Conservation (phyloP, 2,888 invertebrate genomes). For the Germaria angustata region DNA sequence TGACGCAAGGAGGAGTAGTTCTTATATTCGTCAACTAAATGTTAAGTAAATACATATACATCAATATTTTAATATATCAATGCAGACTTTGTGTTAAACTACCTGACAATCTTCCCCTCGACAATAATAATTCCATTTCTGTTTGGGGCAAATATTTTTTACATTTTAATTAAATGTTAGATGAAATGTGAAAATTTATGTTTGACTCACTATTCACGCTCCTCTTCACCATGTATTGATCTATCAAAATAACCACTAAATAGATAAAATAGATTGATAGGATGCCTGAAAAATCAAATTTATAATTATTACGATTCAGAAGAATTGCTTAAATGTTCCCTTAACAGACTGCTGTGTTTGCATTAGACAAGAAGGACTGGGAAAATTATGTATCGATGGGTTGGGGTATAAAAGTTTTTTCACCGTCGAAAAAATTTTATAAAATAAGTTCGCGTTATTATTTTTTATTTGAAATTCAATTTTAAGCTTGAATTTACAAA, state of each 20-base stretch:
- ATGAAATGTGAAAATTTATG: background rate
- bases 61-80: background rate
- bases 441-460: no score
- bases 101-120: constrained; percentile 39
- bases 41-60: background rate
- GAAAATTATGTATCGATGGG: no score
- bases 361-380: no score
- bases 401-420: no score
- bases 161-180: background rate
- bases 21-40: constrained; percentile 30
- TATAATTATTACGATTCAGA: background rate
- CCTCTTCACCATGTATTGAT: constrained; percentile 69
- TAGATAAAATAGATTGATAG: constrained; percentile 69
- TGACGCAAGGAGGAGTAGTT: constrained; percentile 39
- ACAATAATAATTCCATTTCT: constrained; percentile 41
- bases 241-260: constrained; percentile 69
- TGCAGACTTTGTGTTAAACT: background rate
- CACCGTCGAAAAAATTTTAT: no score
- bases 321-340: no score
- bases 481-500: no score
- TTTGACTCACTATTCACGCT: constrained; percentile 61
- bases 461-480: no score
- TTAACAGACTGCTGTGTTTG: no score
- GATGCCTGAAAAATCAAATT: constrained; percentile 62
- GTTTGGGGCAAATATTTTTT: background rate